phyloP scores from a whole-genome alignment of 2,888 invertebrate species.

The Folsomia manolachei region DNA sequence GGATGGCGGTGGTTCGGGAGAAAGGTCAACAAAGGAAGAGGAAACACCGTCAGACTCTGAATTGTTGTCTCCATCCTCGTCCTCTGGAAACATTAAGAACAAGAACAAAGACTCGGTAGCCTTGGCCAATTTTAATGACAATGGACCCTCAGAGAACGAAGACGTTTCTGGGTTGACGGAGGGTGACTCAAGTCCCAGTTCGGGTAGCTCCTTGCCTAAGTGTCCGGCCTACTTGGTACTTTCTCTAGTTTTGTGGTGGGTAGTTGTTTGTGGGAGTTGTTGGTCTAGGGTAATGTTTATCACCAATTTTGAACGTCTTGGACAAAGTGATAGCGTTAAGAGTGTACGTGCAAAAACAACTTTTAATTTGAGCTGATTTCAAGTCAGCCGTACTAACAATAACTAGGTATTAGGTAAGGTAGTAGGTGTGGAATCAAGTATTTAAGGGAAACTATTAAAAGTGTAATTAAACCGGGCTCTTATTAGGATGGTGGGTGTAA shows the following conservation, averaged over 20 bases:
- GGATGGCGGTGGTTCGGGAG: slow-evolving; percentile 1
- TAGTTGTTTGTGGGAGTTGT: no score
- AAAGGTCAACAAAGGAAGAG: not conserved
- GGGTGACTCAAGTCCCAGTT: no score
- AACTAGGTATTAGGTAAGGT: no score
- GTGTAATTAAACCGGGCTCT: not conserved
- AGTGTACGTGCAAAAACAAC: no score
- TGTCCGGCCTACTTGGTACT: no score
- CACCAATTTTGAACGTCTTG: no score
- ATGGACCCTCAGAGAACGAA: not conserved
- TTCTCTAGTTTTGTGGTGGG: no score
- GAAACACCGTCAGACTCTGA: slow-evolving; percentile 9
- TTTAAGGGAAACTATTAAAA: not conserved
- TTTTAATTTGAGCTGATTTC: not conserved
- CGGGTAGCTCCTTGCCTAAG: no score
- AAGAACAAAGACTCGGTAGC: not conserved
- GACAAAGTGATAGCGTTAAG: no score
- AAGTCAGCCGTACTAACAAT: not conserved
- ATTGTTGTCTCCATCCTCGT: not conserved
- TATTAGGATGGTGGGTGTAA: no score
- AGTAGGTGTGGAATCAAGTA: not conserved
- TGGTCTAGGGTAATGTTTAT: no score
- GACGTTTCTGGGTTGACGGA: not conserved
- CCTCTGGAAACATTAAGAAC: not conserved
- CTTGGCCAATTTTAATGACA: slow-evolving; percentile 1